A percentile compares a stretch with the other conserved stretches of the same genome.
Evolutionary conservation across 1,140 invertebrate genomes (phyloP).

Genomic region (Proctacanthus coquilletti): DNA sequence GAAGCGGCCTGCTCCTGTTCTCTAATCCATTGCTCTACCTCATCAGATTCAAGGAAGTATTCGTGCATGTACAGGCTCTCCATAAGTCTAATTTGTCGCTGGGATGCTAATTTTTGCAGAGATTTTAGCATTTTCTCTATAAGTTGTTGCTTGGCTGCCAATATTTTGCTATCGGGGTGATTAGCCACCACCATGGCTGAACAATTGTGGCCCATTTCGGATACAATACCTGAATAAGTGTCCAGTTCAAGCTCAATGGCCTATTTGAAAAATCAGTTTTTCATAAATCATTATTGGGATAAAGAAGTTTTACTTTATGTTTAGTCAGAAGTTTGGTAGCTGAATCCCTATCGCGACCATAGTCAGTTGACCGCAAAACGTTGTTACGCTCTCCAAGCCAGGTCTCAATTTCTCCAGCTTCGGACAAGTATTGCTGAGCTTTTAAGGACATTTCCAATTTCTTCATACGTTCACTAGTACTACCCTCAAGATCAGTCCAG

Average conservation of each 20-base stretch:
- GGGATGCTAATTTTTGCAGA: constrained; percentile 62
- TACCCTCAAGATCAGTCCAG: constrained; percentile 53
- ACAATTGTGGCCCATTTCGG: constrained; percentile 80
- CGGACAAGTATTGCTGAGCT: constrained; percentile 80
- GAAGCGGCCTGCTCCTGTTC: constrained; percentile 81
- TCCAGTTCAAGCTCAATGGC: constrained; percentile 83
- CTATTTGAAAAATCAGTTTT: no score
- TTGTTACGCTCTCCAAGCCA: constrained; percentile 83
- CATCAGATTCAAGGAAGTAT: constrained; percentile 79
- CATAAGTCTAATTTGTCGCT: constrained; percentile 69
- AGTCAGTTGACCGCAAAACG: constrained; percentile 63
- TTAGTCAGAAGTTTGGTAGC: constrained; percentile 83
- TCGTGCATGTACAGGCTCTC: constrained; percentile 86
- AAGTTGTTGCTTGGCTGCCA: constrained; percentile 59
- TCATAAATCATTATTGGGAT: constrained; percentile 5
- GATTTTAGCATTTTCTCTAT: constrained; percentile 65
- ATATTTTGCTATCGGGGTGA: constrained; percentile 65
- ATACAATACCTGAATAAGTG: constrained; percentile 81
- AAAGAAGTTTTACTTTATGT: constrained; percentile 79
- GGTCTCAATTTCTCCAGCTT: constrained; percentile 80
- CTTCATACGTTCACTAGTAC: constrained; percentile 51
- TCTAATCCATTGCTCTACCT: constrained; percentile 87
- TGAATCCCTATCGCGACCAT: constrained; percentile 73
- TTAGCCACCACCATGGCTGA: constrained; percentile 56
- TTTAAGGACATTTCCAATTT: constrained; percentile 73